Evolutionary conservation across 1,140 invertebrate species (phyloP), one percentile per base, ranked within the genome.

Genomic region (Nylanderia fulva): DNA sequence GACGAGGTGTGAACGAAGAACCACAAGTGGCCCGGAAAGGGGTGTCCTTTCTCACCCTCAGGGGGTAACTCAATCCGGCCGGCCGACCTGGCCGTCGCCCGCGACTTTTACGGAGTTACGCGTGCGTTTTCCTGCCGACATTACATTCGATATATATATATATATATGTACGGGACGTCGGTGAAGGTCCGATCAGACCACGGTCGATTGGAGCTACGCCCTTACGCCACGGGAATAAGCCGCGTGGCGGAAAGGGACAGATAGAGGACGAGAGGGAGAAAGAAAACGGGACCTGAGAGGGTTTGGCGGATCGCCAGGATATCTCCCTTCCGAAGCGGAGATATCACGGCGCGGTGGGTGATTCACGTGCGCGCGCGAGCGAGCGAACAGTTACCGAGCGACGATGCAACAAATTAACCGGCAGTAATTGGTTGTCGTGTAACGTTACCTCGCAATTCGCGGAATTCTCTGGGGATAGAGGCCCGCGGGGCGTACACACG

Each of bases 1-100:
- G 89, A 91, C 84, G 89, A 94, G 92, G 92, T 93, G 92, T 93
- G 93, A 94, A 93, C 85, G 93, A 94, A 94, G 93, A 93, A 93
- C 93, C 92, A 90, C 92, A 93, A 94, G 93, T 93, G 92, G 91
- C 72, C 86, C 83, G 86, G 88, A 89, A 87, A 90, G 88, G 88
- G 29, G 75, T 84, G 76, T 71, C 87, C 91, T 75, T 84, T 63
- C n/a, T 79, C 72, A 39, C 39, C 52, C 85, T 84, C 88, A 83
- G 72, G 36, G 54, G 33, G 90, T 90, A 89, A 86, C 83, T 84
- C 71, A 71, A 91, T 79, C 84, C 58, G 54, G 27, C 61, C 86
- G 36, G 39, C 18, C 52, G 42, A 71, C 63, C 29, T 60, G 36
- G 39, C 56, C 77, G 56, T 79, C 77, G 39, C 42, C 71, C 79